These are phyloP conservation scores for Brachionus calyciflorus DNA, from an alignment of 1,140 invertebrate species.

Conservation along the genomic window DNA sequence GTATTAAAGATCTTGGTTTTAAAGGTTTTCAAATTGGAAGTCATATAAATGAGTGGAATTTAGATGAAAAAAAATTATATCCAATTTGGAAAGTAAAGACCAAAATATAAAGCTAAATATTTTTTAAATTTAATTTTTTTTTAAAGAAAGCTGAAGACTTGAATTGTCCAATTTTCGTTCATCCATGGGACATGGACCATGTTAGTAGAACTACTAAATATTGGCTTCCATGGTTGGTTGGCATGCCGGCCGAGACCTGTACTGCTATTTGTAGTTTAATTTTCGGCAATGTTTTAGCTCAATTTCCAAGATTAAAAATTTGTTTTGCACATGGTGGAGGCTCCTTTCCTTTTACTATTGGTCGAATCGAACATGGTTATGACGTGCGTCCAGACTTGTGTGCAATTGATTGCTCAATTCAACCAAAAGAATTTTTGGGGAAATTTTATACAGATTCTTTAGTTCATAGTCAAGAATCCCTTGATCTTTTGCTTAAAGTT, in stretches of 20 bases:
- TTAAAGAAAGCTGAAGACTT: slow-evolving; percentile 63
- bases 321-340: slow-evolving; percentile 68
- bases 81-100: slow-evolving; percentile 64
- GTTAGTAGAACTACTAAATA: slow-evolving; percentile 63
- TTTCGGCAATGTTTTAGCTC: slow-evolving; percentile 66
- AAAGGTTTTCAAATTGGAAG: slow-evolving; percentile 66
- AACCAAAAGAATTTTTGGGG: slow-evolving; percentile 62
- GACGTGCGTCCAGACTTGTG: slow-evolving; percentile 66
- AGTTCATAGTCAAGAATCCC: slow-evolving; percentile 64
- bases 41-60: slow-evolving; percentile 67
- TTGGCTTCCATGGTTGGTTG: slow-evolving; percentile 69
- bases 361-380: slow-evolving; percentile 64
- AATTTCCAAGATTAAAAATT: slow-evolving; percentile 61
- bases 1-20: slow-evolving; percentile 63
- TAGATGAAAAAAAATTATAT: slow-evolving; percentile 64
- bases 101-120: slow-evolving; percentile 5
- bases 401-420: slow-evolving; percentile 60
- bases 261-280: slow-evolving; percentile 64
- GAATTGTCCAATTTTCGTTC: slow-evolving; percentile 64
- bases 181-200: slow-evolving; percentile 60
- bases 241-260: slow-evolving; percentile 67
- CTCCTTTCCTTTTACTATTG: slow-evolving; percentile 65
- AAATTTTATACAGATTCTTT: slow-evolving; percentile 65
- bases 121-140: not conserved
- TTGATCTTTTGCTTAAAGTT: slow-evolving; percentile 63